A percentile compares a stretch with the other conserved stretches of the same genome.
These are phyloP conservation scores for Pocillopora verrucosa DNA, from an alignment of 64 coral and sea anemone genomes.

Conservation along the genomic window DNA sequence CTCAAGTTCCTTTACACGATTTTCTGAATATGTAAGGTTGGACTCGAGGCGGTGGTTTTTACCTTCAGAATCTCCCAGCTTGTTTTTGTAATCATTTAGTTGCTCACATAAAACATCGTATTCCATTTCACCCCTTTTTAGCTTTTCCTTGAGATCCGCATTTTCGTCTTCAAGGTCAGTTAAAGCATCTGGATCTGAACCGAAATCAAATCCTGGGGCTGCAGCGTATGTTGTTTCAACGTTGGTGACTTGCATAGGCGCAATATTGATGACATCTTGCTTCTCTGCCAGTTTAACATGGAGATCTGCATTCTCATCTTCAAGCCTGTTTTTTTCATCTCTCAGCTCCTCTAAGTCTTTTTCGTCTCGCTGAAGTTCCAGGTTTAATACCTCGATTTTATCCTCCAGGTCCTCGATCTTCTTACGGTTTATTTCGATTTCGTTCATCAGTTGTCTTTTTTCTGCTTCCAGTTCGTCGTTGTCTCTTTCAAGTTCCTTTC, in stretches of 20 bases:
- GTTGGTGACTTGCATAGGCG: slow-evolving; percentile 54
- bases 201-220: slow-evolving; percentile 73
- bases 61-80: slow-evolving; percentile 62
- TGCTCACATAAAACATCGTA: slow-evolving; percentile 58
- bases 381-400: slow-evolving; percentile 67
- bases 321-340: slow-evolving; percentile 51
- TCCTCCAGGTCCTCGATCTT: slow-evolving; percentile 65
- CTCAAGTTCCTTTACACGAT: slow-evolving; percentile 60
- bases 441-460: slow-evolving; percentile 50
- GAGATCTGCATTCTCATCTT: slow-evolving; percentile 65
- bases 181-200: slow-evolving; percentile 66
- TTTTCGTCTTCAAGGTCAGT: slow-evolving; percentile 69
- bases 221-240: slow-evolving; percentile 56
- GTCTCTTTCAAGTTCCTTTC: slow-evolving; percentile 57
- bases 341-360: slow-evolving; percentile 70
- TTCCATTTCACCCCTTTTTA: slow-evolving; percentile 58
- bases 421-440: slow-evolving; percentile 17
- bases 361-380: slow-evolving; percentile 62
- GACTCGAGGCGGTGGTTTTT: slow-evolving; percentile 60
- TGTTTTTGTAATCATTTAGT: slow-evolving; percentile 61
- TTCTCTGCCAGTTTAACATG: slow-evolving; percentile 60
- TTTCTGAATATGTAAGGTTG: slow-evolving; percentile 54
- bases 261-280: slow-evolving; percentile 41
- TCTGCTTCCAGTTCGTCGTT: slow-evolving; percentile 51
- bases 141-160: slow-evolving; percentile 41